Evolutionary conservation across 2,888 invertebrate species (phyloP).

Genomic region (Calliphora vomitoria): DNA sequence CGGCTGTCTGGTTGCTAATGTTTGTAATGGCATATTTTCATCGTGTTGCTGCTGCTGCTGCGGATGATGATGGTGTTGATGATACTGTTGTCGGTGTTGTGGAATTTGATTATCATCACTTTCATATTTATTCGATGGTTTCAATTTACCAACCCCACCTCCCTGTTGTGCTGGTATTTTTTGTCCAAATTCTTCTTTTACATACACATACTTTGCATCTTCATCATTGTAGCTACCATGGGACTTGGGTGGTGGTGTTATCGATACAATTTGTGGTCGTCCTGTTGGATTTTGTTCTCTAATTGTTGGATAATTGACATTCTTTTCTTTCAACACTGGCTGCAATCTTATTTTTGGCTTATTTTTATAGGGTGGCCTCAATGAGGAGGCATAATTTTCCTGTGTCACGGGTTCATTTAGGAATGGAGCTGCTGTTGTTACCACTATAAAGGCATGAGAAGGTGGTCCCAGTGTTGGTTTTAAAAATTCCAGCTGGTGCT

Average conservation of each 20-base stretch:
- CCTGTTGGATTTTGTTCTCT: conserved; percentile 67
- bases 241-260: conserved; percentile 58
- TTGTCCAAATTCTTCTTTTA: conserved; percentile 71
- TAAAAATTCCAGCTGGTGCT: conserved; percentile 42
- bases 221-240: conserved; percentile 53
- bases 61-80: conserved; percentile 37
- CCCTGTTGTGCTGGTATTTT: conserved; percentile 69
- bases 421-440: conserved; percentile 80
- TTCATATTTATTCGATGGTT: conserved; percentile 79
- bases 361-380: conserved; percentile 79
- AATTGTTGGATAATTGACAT: conserved; percentile 70
- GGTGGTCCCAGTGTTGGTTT: conserved; percentile 66
- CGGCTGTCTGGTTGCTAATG: conserved; percentile 57
- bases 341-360: conserved; percentile 81
- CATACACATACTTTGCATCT: conserved; percentile 67
- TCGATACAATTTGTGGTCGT: conserved; percentile 55
- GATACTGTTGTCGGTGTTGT: conserved; percentile 65
- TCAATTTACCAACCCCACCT: conserved; percentile 76
- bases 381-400: conserved; percentile 77
- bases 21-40: conserved; percentile 60
- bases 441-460: conserved; percentile 78
- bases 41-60: conserved; percentile 26
- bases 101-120: conserved; percentile 64
- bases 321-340: conserved; percentile 75
- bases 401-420: conserved; percentile 56